These are phyloP conservation scores for Sula dactylatra DNA, from an alignment of 2,113 vertebrate genomes.

Conservation along the genomic window DNA sequence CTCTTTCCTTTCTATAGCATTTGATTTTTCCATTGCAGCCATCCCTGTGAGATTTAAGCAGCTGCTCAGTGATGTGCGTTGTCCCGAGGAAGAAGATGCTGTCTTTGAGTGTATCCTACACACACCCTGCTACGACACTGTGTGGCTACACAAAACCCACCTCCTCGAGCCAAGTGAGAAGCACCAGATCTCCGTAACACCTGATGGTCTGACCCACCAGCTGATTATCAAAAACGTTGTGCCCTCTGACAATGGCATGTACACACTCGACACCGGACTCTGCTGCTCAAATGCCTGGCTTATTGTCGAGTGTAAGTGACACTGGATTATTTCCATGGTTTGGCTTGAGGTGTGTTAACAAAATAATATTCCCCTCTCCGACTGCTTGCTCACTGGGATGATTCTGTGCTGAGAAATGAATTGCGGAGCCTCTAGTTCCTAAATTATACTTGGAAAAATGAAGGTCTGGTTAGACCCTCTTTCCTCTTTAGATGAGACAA, in stretches of 20 bases:
- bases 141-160: slow-evolving; percentile 77
- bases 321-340: not conserved
- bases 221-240: slow-evolving; percentile 74
- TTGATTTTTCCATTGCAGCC: slow-evolving; percentile 64
- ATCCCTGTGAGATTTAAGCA: slow-evolving; percentile 74
- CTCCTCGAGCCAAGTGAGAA: slow-evolving; percentile 70
- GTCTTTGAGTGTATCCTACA: slow-evolving; percentile 79
- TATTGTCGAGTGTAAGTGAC: slow-evolving; percentile 79
- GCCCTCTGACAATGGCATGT: slow-evolving; percentile 80
- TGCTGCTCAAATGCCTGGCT: slow-evolving; percentile 83
- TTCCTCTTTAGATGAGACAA: not conserved
- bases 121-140: slow-evolving; percentile 63
- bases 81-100: slow-evolving; percentile 69
- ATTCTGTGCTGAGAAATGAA: not conserved
- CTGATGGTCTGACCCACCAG: slow-evolving; percentile 80
- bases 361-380: not conserved
- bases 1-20: not conserved
- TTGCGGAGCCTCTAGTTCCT: not conserved
- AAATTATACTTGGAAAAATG: not conserved
- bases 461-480: not conserved
- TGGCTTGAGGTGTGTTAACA: not conserved
- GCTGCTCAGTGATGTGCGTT: slow-evolving; percentile 70
- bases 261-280: slow-evolving; percentile 74
- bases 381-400: not conserved
- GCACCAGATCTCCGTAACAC: slow-evolving; percentile 69